Evolutionary conservation across 2,113 vertebrate species (phyloP).

Genomic region (Cryptotis parvus): DNA sequence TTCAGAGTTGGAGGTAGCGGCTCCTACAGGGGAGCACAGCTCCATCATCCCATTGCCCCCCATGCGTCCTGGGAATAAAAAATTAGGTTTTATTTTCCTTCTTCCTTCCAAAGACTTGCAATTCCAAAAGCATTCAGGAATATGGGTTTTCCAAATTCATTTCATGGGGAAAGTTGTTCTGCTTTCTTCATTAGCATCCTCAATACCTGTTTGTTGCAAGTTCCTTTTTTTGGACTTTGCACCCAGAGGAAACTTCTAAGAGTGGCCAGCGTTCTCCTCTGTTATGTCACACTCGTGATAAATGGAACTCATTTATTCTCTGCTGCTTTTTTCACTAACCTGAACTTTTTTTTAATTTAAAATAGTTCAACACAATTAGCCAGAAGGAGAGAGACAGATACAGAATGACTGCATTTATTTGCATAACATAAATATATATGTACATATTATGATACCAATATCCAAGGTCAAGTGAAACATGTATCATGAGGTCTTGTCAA

Average conservation of each 20-base stretch:
- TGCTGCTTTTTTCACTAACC: slow-evolving; percentile 69
- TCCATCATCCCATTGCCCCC: background rate
- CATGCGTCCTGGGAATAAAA: slow-evolving; percentile 14
- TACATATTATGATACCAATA: too few species aligned
- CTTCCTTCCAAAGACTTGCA: slow-evolving; percentile 48
- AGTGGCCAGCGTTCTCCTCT: background rate
- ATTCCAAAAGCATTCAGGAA: slow-evolving; percentile 19
- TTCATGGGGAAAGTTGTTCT: background rate
- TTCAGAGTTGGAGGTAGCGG: background rate
- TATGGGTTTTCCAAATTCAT: background rate
- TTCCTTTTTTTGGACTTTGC: background rate
- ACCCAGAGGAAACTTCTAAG: slow-evolving; percentile 14
- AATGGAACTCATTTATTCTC: slow-evolving; percentile 65
- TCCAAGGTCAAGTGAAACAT: too few species aligned
- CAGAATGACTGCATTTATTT: too few species aligned
- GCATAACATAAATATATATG: too few species aligned
- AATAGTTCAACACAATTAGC: slow-evolving; percentile 29
- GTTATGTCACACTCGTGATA: slow-evolving; percentile 13
- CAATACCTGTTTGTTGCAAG: background rate
- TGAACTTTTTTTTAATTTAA: slow-evolving; percentile 44
- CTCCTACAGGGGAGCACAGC: background rate
- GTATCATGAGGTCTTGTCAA: too few species aligned
- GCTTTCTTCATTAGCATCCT: background rate
- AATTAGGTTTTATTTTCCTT: background rate
- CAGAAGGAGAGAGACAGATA: too few species aligned